A percentile compares a stretch with the other conserved stretches of the same genome.
These are phyloP conservation scores for Cygnus buccinator DNA, from an alignment of 2,113 vertebrate species.

Conservation along the genomic window DNA sequence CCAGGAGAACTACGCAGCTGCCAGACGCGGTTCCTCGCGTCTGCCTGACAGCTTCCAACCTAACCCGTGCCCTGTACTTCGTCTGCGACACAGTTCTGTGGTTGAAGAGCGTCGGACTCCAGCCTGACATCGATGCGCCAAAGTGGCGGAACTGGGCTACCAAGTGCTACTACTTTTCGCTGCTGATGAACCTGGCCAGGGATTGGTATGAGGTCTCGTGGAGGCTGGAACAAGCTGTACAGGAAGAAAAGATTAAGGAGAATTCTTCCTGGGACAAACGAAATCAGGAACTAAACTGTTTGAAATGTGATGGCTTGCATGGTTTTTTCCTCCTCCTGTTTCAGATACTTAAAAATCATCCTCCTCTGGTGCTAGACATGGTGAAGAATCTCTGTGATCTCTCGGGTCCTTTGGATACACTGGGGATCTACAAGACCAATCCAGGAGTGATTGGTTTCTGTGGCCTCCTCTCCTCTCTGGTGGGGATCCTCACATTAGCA, in stretches of 20 bases:
- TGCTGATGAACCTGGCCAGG: conserved; percentile 84
- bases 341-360: conserved; percentile 79
- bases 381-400: conserved; percentile 93
- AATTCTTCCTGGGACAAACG: neutral
- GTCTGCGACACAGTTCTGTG: conserved; percentile 90
- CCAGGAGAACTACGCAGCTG: conserved; percentile 76
- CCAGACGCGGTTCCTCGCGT: conserved; percentile 81
- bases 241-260: conserved; percentile 51
- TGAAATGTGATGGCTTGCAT: conserved; percentile 75
- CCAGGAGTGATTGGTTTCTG: conserved; percentile 87
- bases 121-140: conserved; percentile 75
- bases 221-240: conserved; percentile 74
- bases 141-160: conserved; percentile 84
- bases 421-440: conserved; percentile 86
- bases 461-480: conserved; percentile 89
- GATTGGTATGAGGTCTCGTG: conserved; percentile 84
- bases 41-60: conserved; percentile 84
- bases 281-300: conserved; percentile 40
- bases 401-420: conserved; percentile 85
- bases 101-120: conserved; percentile 80
- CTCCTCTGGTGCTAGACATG: conserved; percentile 85
- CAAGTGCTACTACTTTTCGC: conserved; percentile 84
- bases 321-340: conserved; percentile 78
- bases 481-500: conserved; percentile 85
- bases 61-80: conserved; percentile 88